phyloP scores from a whole-genome alignment of 2,888 invertebrate species.

The Serripes groenlandicus region DNA sequence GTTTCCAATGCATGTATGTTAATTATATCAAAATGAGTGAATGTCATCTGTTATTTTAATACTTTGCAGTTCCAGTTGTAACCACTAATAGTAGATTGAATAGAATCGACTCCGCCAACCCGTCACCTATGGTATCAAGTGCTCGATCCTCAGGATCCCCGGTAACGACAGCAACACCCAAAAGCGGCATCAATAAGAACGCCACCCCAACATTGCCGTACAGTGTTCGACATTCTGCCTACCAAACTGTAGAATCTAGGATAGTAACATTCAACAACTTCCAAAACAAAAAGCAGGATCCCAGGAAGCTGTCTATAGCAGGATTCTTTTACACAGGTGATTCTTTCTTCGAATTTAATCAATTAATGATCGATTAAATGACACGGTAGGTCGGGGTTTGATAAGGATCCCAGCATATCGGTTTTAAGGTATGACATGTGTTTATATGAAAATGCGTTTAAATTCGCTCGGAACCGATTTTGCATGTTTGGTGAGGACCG shows the following conservation, averaged over 20 bases:
- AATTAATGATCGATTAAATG: no score
- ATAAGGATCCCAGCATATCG: no score
- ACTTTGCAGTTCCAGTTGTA: background rate
- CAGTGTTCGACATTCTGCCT: background rate
- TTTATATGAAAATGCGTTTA: no score
- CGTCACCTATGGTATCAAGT: background rate
- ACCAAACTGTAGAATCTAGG: slow-evolving; percentile 20
- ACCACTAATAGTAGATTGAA: background rate
- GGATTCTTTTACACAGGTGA: slow-evolving; percentile 31
- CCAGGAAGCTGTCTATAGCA: background rate
- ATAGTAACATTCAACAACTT: background rate
- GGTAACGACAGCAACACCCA: background rate
- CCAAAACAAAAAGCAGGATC: background rate
- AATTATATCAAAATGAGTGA: no score
- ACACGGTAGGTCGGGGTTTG: no score
- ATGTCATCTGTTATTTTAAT: no score
- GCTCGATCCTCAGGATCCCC: background rate
- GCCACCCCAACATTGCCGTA: background rate
- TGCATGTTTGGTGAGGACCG: no score
- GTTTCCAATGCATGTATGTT: no score
- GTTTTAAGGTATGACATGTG: no score
- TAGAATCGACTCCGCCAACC: no score
- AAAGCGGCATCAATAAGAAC: background rate
- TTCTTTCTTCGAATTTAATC: no score
- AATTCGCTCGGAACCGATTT: no score